Evolutionary conservation across 2,113 vertebrate genomes (phyloP).

Genomic region (Conger conger): DNA sequence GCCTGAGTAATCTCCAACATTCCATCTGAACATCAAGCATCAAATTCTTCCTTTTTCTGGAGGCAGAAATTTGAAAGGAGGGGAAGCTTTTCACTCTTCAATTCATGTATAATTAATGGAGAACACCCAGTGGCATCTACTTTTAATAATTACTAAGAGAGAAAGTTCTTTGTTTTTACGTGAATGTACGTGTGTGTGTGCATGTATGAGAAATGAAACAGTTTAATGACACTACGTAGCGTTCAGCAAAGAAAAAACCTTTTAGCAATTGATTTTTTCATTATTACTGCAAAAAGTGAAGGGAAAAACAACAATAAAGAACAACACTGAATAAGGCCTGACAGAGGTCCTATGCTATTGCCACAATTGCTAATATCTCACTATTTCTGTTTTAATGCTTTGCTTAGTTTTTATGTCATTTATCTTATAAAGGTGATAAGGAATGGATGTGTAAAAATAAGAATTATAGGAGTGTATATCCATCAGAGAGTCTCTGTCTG

Average conservation of each 20-base stretch:
- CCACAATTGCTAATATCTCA: neutral
- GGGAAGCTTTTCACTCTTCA: neutral
- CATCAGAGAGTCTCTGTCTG: too few species aligned
- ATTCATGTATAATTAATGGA: neutral
- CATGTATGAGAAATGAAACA: neutral
- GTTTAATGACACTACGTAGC: neutral
- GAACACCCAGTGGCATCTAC: neutral
- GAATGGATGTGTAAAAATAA: too few species aligned
- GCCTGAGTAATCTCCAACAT: neutral
- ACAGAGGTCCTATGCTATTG: neutral
- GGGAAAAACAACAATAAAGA: too few species aligned
- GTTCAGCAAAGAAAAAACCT: too few species aligned
- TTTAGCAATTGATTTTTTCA: too few species aligned
- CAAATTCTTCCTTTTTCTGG: neutral
- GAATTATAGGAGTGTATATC: too few species aligned
- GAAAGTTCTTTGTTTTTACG: neutral
- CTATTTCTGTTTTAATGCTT: neutral
- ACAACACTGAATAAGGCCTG: too few species aligned
- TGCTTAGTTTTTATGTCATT: neutral
- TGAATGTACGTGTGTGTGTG: neutral
- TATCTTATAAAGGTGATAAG: too few species aligned
- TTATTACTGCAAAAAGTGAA: too few species aligned
- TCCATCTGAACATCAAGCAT: neutral
- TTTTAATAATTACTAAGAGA: conserved; percentile 3
- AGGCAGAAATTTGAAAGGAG: neutral